A percentile compares a stretch with the other conserved stretches of the same genome.
phyloP scores from a whole-genome alignment of 2,888 invertebrate species.

The Trypoxylon attenuatum region DNA sequence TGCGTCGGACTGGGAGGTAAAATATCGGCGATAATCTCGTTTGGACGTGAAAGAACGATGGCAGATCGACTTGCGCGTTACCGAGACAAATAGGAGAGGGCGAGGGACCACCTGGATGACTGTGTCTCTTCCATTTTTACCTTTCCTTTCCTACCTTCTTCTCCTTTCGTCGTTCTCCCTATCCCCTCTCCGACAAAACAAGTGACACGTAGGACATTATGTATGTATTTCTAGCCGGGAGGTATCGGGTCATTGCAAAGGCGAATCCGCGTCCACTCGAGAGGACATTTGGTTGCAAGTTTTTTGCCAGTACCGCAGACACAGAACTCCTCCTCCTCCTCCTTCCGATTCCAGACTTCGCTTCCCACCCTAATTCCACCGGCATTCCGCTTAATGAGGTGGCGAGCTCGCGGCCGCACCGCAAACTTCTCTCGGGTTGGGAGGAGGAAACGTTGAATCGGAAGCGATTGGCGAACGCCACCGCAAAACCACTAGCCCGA shows the following conservation, averaged over 20 bases:
- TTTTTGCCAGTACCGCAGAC: too few species aligned
- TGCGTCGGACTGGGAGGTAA: conserved; percentile 10
- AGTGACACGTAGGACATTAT: conserved; percentile 49
- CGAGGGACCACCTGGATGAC: background rate
- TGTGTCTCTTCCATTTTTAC: background rate
- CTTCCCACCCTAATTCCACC: background rate
- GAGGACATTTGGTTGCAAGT: background rate
- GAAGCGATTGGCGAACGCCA: too few species aligned
- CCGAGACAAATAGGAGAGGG: conserved; percentile 28
- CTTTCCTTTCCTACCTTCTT: background rate
- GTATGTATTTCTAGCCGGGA: conserved; percentile 44
- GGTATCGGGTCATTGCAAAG: conserved; percentile 40
- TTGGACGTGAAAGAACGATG: conserved; percentile 21
- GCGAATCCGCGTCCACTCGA: conserved; percentile 31
- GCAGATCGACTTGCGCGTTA: conserved; percentile 30
- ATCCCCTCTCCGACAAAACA: conserved; percentile 42
- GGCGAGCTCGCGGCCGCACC: too few species aligned
- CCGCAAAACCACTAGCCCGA: too few species aligned
- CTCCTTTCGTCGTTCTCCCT: conserved; percentile 4
- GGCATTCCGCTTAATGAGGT: background rate
- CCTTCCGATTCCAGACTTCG: too few species aligned
- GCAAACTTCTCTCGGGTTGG: too few species aligned
- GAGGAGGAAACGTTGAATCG: too few species aligned
- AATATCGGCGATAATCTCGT: conserved; percentile 33
- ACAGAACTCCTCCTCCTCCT: too few species aligned